phyloP scores from a whole-genome alignment of 1,140 invertebrate genomes.

The Hyles euphorbiae region DNA sequence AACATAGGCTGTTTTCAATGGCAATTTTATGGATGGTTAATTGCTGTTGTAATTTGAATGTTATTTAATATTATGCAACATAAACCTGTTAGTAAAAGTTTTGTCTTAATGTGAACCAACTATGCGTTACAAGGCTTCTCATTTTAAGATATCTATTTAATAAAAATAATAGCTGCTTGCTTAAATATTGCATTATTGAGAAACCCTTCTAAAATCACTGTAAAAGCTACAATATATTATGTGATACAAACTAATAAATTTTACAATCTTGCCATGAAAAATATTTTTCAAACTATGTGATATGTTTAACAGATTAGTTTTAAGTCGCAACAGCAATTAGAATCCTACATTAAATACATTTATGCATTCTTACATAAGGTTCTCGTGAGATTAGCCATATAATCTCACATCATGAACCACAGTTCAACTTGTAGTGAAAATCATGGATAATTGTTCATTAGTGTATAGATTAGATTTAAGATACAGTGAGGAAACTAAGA shows the following conservation, averaged over 20 bases:
- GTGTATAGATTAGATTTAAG: not conserved
- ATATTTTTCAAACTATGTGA: no score
- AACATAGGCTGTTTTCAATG: not conserved
- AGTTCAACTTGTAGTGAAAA: not conserved
- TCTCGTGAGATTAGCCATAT: conserved; percentile 3
- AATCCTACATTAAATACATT: no score
- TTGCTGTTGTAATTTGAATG: not conserved
- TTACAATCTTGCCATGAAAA: no score
- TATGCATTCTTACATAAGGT: not conserved
- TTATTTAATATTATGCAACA: no score
- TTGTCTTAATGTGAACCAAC: not conserved
- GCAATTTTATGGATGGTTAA: conserved; percentile 1
- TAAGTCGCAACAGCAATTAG: no score
- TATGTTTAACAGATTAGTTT: no score
- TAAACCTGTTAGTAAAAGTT: not conserved
- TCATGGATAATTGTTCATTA: not conserved
- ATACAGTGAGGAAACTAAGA: no score
- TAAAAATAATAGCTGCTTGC: not conserved
- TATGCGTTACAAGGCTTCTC: not conserved
- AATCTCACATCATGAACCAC: conserved; percentile 2
- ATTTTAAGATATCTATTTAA: not conserved
- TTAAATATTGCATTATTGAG: no score
- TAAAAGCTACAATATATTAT: no score
- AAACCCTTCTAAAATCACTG: no score
- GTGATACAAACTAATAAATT: no score